Percentiles rank a stretch among this genome's conserved stretches.
These are phyloP conservation scores for Bombus pyrosoma DNA, from an alignment of 1,140 invertebrate species.

Conservation along the genomic window DNA sequence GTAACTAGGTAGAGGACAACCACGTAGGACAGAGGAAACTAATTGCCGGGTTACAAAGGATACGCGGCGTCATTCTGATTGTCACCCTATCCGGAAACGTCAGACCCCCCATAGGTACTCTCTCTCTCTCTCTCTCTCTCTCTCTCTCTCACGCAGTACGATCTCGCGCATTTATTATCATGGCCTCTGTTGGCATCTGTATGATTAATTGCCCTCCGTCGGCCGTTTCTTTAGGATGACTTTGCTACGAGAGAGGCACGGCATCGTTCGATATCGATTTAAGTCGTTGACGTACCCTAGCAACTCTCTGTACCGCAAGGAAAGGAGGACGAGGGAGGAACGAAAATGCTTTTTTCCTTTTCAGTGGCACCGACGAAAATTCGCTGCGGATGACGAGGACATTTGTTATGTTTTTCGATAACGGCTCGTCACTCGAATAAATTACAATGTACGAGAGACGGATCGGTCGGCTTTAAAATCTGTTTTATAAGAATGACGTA, in stretches of 20 bases:
- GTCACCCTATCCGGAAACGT: conserved; percentile 63
- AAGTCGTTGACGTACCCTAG: conserved; percentile 19
- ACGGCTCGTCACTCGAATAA: conserved; percentile 29
- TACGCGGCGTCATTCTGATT: conserved; percentile 68
- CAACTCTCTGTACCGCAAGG: not conserved
- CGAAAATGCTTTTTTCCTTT: conserved; percentile 16
- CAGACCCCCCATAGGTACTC: not conserved
- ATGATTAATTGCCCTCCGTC: conserved; percentile 63
- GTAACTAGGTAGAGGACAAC: conserved; percentile 46
- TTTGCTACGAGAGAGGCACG: conserved; percentile 47
- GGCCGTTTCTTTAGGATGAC: conserved; percentile 48
- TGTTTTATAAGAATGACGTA: conserved; percentile 8
- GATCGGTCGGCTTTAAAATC: not conserved
- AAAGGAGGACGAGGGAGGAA: not conserved
- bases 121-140: too few species aligned
- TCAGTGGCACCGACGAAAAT: conserved; percentile 28
- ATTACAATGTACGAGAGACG: conserved; percentile 5
- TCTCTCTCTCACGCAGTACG: not conserved
- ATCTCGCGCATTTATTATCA: conserved; percentile 56
- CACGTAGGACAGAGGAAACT: conserved; percentile 49
- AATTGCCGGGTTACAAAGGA: conserved; percentile 65
- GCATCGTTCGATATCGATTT: conserved; percentile 57
- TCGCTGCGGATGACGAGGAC: conserved; percentile 40
- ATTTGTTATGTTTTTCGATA: conserved; percentile 51
- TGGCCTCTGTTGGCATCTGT: conserved; percentile 25